A percentile compares a stretch with the other conserved stretches of the same genome.
phyloP scores from a whole-genome alignment of 2,113 vertebrate species.

The Hassar affinis region DNA sequence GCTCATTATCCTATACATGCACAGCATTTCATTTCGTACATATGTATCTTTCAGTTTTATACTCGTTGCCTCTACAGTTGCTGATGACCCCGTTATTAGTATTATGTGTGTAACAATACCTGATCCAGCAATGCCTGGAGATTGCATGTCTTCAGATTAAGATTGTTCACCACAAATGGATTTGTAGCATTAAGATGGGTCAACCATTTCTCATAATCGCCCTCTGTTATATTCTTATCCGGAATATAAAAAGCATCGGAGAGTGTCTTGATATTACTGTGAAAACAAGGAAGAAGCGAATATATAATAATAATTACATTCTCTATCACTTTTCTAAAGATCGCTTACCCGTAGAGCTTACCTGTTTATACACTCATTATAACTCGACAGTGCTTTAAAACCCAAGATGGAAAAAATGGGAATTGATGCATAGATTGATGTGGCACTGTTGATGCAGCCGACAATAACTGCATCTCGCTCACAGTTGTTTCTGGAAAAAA shows the following conservation, averaged over 20 bases:
- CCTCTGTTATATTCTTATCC: constrained; percentile 74
- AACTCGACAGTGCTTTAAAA: constrained; percentile 81
- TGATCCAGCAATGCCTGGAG: constrained; percentile 81
- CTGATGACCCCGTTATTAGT: neutral
- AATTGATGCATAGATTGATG: constrained; percentile 86
- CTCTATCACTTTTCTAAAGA: neutral
- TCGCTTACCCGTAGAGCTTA: constrained; percentile 54
- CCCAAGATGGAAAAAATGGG: constrained; percentile 87
- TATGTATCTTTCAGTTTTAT: neutral
- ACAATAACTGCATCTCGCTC: constrained; percentile 82
- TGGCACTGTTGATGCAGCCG: constrained; percentile 84
- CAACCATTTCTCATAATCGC: constrained; percentile 70
- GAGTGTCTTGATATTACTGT: constrained; percentile 81
- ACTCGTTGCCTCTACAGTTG: neutral
- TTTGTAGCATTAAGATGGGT: constrained; percentile 64
- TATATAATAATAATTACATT: neutral
- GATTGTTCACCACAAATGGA: constrained; percentile 57
- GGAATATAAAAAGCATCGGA: constrained; percentile 79
- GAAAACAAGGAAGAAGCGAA: constrained; percentile 12
- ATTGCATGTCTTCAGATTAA: constrained; percentile 72
- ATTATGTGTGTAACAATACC: constrained; percentile 68
- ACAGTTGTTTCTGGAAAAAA: constrained; percentile 82
- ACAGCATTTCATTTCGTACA: neutral
- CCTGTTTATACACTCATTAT: constrained; percentile 74
- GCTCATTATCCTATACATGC: neutral